A percentile compares a stretch with the other conserved stretches of the same genome.
Evolutionary conservation across 2,113 vertebrate genomes (phyloP).

Genomic region (Hippocampus comes): DNA sequence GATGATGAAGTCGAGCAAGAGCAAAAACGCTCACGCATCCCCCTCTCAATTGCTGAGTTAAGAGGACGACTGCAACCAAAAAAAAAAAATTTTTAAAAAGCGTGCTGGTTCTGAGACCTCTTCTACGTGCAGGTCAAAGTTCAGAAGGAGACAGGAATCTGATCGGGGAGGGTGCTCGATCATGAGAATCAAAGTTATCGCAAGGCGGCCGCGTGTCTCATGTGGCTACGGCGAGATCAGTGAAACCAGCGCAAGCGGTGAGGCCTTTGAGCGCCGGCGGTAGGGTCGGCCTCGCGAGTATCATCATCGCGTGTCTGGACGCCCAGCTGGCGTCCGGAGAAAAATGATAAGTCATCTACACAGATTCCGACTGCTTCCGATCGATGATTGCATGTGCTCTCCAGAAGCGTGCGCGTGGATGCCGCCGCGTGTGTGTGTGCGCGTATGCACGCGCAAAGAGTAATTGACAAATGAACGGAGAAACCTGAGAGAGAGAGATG

Average conservation of each 20-base stretch:
- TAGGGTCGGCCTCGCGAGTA: constrained; percentile 14
- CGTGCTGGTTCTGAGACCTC: constrained; percentile 9
- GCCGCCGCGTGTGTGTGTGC: not conserved
- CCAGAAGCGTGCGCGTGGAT: constrained; percentile 39
- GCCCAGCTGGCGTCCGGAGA: constrained; percentile 41
- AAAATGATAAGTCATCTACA: constrained; percentile 65
- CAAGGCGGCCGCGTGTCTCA: not conserved
- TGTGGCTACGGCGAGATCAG: constrained; percentile 2
- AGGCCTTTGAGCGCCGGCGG: constrained; percentile 7
- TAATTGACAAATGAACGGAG: constrained; percentile 59
- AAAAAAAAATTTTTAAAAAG: constrained; percentile 19
- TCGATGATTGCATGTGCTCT: constrained; percentile 70
- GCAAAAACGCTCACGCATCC: constrained; percentile 26
- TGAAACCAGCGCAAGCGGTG: constrained; percentile 5
- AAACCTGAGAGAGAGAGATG: constrained; percentile 58
- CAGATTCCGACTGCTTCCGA: constrained; percentile 64
- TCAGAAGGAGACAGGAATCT: constrained; percentile 12
- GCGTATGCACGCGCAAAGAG: constrained; percentile 1
- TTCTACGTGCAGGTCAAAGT: constrained; percentile 26
- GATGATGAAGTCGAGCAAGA: constrained; percentile 63
- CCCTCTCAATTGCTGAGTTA: constrained; percentile 26
- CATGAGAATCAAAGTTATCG: constrained; percentile 6
- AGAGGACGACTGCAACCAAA: constrained; percentile 31
- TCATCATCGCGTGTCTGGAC: constrained; percentile 39
- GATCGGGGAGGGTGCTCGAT: not conserved